These are phyloP conservation scores for Pogonus chalceus DNA, from an alignment of 1,140 invertebrate genomes.

Conservation along the genomic window DNA sequence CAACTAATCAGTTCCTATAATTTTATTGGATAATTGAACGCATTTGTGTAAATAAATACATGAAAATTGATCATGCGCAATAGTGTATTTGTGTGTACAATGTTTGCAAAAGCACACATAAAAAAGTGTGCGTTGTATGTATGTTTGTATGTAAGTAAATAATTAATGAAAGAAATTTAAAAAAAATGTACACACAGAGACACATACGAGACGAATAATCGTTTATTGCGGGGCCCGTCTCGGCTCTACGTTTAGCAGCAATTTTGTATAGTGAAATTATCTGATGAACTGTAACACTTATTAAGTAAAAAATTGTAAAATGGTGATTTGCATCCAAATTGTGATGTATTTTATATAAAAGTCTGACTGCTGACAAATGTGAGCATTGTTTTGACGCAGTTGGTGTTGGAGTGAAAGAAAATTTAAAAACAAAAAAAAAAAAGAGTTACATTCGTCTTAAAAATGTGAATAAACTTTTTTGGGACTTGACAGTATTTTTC, in stretches of 20 bases:
- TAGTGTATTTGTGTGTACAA: too few species aligned
- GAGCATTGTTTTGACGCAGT: conserved; percentile 16
- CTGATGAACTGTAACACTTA: conserved; percentile 10
- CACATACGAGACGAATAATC: too few species aligned
- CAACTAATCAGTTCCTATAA: too few species aligned
- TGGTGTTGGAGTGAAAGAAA: conserved; percentile 33
- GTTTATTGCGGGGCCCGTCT: not conserved
- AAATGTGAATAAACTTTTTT: conserved; percentile 1
- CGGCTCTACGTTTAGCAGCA: conserved; percentile 21
- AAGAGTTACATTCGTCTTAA: conserved; percentile 10
- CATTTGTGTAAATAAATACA: too few species aligned
- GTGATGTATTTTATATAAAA: conserved; percentile 27
- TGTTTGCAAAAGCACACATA: too few species aligned
- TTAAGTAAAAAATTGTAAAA: conserved; percentile 17
- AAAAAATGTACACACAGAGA: too few species aligned
- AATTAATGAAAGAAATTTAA: too few species aligned
- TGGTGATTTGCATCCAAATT: conserved; percentile 18
- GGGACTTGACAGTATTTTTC: conserved; percentile 27
- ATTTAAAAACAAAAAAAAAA: conserved; percentile 22
- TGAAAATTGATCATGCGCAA: too few species aligned
- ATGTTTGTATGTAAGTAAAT: too few species aligned
- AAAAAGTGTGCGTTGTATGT: too few species aligned
- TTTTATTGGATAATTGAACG: too few species aligned
- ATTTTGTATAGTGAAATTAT: conserved; percentile 31
- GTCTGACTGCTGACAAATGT: conserved; percentile 17